Conservation (phyloP, 2,797 vertebrate genomes). For the Myotis vivesi region DNA sequence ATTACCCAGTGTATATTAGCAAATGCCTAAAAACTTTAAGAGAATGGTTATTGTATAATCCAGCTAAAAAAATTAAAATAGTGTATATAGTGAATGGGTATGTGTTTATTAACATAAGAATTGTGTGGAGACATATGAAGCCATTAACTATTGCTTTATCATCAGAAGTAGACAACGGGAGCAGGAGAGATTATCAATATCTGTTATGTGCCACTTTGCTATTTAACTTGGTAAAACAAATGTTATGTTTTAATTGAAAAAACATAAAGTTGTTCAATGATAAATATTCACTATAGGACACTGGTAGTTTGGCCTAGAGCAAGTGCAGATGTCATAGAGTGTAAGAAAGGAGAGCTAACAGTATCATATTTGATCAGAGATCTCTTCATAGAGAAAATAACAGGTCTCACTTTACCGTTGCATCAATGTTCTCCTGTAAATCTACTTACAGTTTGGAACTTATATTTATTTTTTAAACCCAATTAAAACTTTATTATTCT, state of each 20-base stretch:
- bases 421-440: not conserved
- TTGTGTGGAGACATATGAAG: not conserved
- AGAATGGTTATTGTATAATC: not conserved
- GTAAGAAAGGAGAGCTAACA: not conserved
- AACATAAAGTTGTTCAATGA: not conserved
- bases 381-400: not conserved
- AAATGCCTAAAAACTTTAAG: not conserved
- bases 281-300: not conserved
- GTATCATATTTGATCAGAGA: not conserved
- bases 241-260: conserved; percentile 7
- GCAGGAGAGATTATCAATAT: not conserved
- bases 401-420: not conserved
- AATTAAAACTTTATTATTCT: conserved; percentile 40
- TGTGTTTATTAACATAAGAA: not conserved
- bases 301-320: not conserved
- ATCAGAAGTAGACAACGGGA: not conserved
- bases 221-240: not conserved
- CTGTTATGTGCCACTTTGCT: not conserved
- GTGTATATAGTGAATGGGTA: not conserved
- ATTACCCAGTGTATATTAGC: not conserved
- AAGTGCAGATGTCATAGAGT: not conserved
- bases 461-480: not conserved
- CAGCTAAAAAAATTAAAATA: conserved; percentile 7
- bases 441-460: not conserved
- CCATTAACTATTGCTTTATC: not conserved